Evolutionary conservation across 2,888 invertebrate species (phyloP).

Genomic region (Lottia scabra): DNA sequence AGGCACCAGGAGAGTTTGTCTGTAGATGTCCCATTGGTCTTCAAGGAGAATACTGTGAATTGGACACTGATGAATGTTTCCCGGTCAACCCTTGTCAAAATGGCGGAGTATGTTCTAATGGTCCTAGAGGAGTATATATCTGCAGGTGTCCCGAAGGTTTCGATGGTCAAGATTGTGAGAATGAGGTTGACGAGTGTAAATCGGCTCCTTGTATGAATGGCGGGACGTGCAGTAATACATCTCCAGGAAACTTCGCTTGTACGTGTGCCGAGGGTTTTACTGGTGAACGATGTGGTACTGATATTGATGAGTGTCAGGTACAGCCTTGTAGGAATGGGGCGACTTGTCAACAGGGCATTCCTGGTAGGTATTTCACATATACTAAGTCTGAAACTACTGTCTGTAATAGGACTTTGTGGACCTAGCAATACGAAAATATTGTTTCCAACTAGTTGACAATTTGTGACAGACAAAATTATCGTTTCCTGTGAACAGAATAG

Average conservation of each 20-base stretch:
- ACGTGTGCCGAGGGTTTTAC: slow-evolving; percentile 20
- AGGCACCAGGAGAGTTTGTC: slow-evolving; percentile 14
- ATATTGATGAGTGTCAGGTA: slow-evolving; percentile 11
- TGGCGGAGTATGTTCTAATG: neutral
- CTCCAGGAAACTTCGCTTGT: slow-evolving; percentile 21
- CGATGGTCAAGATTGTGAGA: slow-evolving; percentile 20
- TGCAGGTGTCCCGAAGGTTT: slow-evolving; percentile 24
- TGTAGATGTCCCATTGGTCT: slow-evolving; percentile 25
- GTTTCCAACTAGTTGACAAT: too few relatives aligned
- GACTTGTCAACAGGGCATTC: slow-evolving; percentile 1
- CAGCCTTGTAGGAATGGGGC: slow-evolving; percentile 14
- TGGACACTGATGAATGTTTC: slow-evolving; percentile 32
- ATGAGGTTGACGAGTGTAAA: slow-evolving; percentile 20
- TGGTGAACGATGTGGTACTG: slow-evolving; percentile 12
- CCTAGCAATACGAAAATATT: too few relatives aligned
- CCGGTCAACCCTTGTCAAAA: slow-evolving; percentile 11
- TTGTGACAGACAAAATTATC: too few relatives aligned
- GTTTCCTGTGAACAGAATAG: too few relatives aligned
- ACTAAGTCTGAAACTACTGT: too few relatives aligned
- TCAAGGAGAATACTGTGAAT: slow-evolving; percentile 31
- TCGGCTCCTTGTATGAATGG: slow-evolving; percentile 24
- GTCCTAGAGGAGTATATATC: slow-evolving; percentile 10
- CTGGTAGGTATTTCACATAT: slow-evolving; percentile 4
- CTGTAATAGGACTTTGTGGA: too few relatives aligned
- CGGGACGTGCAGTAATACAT: slow-evolving; percentile 15